phyloP scores from a whole-genome alignment of 2,797 vertebrate genomes.

The Spheniscus humboldti region DNA sequence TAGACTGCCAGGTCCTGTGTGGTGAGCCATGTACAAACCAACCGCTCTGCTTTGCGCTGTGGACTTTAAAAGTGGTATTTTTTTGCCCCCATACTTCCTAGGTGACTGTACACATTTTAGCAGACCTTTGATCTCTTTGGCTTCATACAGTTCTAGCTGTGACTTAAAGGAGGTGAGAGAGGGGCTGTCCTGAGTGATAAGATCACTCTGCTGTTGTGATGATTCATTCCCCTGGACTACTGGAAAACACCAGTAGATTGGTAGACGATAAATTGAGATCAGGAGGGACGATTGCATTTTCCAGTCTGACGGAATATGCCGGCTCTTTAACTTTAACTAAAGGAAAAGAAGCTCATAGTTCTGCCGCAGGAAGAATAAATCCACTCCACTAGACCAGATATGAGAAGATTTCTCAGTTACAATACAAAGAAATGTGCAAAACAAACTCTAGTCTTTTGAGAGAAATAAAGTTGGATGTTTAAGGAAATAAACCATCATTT shows the following conservation, averaged over 20 bases:
- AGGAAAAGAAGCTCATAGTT: background rate
- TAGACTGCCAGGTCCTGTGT: background rate
- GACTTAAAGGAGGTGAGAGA: background rate
- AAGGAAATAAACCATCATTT: accelerated
- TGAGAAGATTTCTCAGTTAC: background rate
- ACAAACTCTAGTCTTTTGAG: background rate
- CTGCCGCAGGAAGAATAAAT: background rate
- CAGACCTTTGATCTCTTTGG: background rate
- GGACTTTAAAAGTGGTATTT: background rate
- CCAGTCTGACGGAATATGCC: background rate
- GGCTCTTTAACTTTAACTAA: background rate
- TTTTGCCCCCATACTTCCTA: accelerated
- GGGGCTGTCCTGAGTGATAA: too few relatives aligned
- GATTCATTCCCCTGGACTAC: background rate
- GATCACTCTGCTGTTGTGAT: background rate
- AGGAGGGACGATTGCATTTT: background rate
- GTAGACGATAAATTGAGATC: background rate
- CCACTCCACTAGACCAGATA: too few relatives aligned
- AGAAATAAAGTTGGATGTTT: background rate
- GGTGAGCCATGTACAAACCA: background rate
- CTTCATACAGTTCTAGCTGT: background rate
- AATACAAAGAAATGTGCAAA: background rate
- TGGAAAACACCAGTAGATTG: background rate
- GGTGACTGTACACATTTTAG: background rate
- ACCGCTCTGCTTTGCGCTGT: background rate